A percentile compares a stretch with the other conserved stretches of the same genome.
Conservation (phyloP, 2,888 invertebrate species). For the Patella depressa region DNA sequence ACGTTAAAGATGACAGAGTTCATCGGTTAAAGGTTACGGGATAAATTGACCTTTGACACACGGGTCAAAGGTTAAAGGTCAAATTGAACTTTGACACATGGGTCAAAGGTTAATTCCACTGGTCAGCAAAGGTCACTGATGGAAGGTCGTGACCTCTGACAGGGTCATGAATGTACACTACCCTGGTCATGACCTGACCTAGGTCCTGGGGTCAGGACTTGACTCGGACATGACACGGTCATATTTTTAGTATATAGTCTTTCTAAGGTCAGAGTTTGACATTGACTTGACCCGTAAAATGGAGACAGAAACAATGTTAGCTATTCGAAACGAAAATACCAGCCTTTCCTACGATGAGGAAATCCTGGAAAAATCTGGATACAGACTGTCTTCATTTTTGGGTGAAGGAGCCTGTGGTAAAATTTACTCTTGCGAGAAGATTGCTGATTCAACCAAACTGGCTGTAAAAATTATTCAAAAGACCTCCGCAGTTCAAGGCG, state of each 20-base stretch:
- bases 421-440: not conserved
- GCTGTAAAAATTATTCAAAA: not conserved
- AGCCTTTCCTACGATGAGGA: not conserved
- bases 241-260: constrained; percentile 1
- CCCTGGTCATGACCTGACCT: not conserved
- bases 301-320: not conserved
- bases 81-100: not conserved
- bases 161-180: not conserved
- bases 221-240: not conserved
- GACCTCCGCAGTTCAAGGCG: too few species aligned
- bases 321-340: too few species aligned
- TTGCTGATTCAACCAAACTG: not conserved
- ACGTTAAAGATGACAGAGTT: too few species aligned
- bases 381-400: not conserved
- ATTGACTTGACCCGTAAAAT: not conserved
- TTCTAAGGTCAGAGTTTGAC: not conserved
- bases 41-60: too few species aligned
- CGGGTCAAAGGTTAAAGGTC: not conserved
- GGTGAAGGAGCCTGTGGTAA: constrained; percentile 6
- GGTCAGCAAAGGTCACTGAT: not conserved
- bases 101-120: not conserved
- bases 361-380: not conserved
- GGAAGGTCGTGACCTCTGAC: not conserved
- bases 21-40: too few species aligned
- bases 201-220: not conserved